A percentile compares a stretch with the other conserved stretches of the same genome.
These are phyloP conservation scores for Drosophila arizonae DNA, from an alignment of 1,140 invertebrate genomes.

Conservation along the genomic window DNA sequence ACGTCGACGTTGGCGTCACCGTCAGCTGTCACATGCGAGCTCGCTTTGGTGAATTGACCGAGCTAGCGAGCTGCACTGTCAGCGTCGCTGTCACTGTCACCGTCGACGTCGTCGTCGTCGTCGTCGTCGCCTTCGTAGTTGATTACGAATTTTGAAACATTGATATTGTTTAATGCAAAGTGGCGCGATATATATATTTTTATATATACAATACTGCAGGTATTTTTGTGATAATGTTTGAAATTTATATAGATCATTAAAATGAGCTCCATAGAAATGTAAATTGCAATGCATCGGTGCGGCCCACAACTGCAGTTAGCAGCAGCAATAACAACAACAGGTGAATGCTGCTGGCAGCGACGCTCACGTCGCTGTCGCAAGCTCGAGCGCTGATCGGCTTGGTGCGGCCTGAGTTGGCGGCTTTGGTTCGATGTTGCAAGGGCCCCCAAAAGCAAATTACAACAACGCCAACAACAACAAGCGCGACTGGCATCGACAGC, in stretches of 20 bases:
- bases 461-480: constrained; percentile 20
- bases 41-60: constrained; percentile 5
- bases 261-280: constrained; percentile 36
- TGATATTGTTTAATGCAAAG: constrained; percentile 59
- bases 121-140: constrained; percentile 11
- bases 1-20: constrained; percentile 6
- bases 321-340: constrained; percentile 61
- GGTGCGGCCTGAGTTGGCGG: background rate
- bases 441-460: constrained; percentile 35
- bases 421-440: constrained; percentile 59
- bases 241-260: constrained; percentile 34
- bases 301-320: constrained; percentile 15
- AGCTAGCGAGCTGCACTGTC: constrained; percentile 16
- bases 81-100: background rate
- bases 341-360: constrained; percentile 44
- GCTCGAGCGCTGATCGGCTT: constrained; percentile 29
- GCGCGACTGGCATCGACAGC: constrained; percentile 15
- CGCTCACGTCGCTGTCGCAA: constrained; percentile 54
- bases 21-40: constrained; percentile 13
- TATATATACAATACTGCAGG: constrained; percentile 1
- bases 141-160: constrained; percentile 65
- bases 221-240: constrained; percentile 29
- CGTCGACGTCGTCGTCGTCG: constrained; percentile 1
- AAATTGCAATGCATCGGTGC: constrained; percentile 39
- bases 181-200: constrained; percentile 17